Base-by-base conservation (phyloP, 2,888 invertebrate species). In the Prenolepis imparis region DNA sequence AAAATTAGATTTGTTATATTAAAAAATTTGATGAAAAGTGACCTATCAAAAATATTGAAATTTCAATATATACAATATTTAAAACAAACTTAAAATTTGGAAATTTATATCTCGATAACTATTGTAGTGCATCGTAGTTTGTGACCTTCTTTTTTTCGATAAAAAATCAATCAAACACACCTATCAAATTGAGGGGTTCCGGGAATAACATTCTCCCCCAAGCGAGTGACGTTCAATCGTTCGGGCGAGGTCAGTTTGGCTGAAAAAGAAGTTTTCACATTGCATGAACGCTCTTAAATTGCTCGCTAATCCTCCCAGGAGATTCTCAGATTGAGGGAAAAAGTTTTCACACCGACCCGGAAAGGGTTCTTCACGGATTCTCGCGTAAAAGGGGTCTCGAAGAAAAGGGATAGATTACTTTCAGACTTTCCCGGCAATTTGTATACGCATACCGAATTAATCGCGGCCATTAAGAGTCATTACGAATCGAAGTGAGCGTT, bases 391-490 rank as follows among this genome's bases (percentile, higher is more conserved):
- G 61, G 18, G 44, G 9, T 1, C 18, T n/a, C n/a, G 24, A 66
- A 75, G 66, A 52, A 66, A 44, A 9, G 21, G 70, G 24, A 77
- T 55, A 52, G 68, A 68, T 77, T 55, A 39, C 39, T 24, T 18
- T 28, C 5, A 55, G 70, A 55, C 52, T 77, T 68, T 39, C 52
- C n/a, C n/a, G 39, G 39, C 70, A 28, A 77, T 78, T 78, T 44
- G 72, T 78, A 72, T 70, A 78, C 41, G 72, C 36, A 57, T 70
- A 32, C 77, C 39, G 24, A 77, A 82, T 67, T 61, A 77, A 82
- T 77, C 48, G 64, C 59, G 67, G 18, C n/a, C 78, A 78, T 83
- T 74, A 78, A 24, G 78, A 67, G 68, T 78, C 77, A 48, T 52
- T 55, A 57, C 67, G 44, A 77, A 78, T 82, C 48, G 77, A 39